A percentile compares a stretch with the other conserved stretches of the same genome.
These are phyloP conservation scores for Orius insidiosus DNA, from an alignment of 1,140 invertebrate species.

Conservation along the genomic window DNA sequence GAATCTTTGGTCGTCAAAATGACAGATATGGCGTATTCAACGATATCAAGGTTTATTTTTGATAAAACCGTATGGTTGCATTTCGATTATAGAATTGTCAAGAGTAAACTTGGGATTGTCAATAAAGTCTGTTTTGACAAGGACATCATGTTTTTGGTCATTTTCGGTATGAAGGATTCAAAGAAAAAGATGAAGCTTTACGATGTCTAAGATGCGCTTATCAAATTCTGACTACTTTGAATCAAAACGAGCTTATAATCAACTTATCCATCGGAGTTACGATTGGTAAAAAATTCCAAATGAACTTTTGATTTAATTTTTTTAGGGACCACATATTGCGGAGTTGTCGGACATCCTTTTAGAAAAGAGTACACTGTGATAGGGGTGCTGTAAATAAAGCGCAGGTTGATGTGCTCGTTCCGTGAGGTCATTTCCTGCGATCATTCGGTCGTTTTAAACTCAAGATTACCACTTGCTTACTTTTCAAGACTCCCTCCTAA, in stretches of 20 bases:
- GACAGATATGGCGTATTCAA: constrained; percentile 33
- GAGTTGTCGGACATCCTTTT: constrained; percentile 53
- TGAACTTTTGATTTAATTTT: constrained; percentile 1
- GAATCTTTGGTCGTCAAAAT: constrained; percentile 24
- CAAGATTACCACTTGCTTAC: constrained; percentile 38
- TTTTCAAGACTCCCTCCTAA: constrained; percentile 41
- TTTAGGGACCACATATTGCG: constrained; percentile 46
- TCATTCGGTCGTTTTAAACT: constrained; percentile 45
- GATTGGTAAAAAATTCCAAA: constrained; percentile 14
- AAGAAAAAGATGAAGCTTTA: constrained; percentile 45
- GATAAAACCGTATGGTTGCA: background rate
- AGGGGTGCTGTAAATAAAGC: constrained; percentile 57
- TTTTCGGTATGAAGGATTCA: constrained; percentile 49
- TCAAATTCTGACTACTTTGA: constrained; percentile 31
- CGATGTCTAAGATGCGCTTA: constrained; percentile 41
- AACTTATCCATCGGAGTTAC: constrained; percentile 46
- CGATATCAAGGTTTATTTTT: constrained; percentile 33
- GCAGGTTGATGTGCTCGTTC: constrained; percentile 53
- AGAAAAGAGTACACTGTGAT: constrained; percentile 61
- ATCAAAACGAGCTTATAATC: constrained; percentile 30
- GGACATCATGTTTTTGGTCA: constrained; percentile 49
- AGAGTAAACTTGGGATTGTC: constrained; percentile 36
- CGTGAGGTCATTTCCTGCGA: constrained; percentile 46
- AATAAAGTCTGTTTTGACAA: constrained; percentile 57
- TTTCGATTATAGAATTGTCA: constrained; percentile 28